These are phyloP conservation scores for Trachelus tabidus DNA, from an alignment of 2,888 invertebrate species.

Conservation along the genomic window DNA sequence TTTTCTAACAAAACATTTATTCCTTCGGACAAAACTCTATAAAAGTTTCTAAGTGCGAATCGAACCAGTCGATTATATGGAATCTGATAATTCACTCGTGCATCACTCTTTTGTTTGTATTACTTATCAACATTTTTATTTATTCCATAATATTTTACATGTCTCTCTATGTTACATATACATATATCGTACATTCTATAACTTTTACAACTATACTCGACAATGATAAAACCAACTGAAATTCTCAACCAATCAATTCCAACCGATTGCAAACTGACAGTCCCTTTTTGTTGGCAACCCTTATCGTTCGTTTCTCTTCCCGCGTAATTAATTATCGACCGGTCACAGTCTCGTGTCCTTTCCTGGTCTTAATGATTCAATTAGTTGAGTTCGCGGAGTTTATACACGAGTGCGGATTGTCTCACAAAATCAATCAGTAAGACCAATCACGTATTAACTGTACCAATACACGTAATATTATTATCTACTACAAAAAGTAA, in stretches of 20 bases:
- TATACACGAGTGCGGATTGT: neutral
- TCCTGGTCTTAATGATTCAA: neutral
- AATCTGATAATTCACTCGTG: neutral
- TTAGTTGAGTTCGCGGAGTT: neutral
- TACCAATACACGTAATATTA: neutral
- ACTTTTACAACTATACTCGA: neutral
- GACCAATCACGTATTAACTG: neutral
- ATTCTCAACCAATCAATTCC: neutral
- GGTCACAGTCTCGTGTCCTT: neutral
- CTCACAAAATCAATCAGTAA: neutral
- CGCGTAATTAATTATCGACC: neutral
- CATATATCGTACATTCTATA: neutral
- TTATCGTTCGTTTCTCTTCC: neutral
- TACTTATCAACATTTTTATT: neutral
- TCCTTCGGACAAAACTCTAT: neutral
- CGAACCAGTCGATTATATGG: neutral
- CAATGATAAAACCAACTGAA: neutral
- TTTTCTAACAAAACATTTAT: neutral
- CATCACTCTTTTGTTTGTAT: neutral
- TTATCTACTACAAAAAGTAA: neutral
- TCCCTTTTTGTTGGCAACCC: neutral
- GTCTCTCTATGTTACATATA: neutral
- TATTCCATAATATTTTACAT: neutral
- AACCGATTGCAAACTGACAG: neutral
- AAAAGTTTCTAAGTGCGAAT: neutral